phyloP scores from a whole-genome alignment of 30 jellyfish, hydroid and myxozoan species.

The Mastigias papua region DNA sequence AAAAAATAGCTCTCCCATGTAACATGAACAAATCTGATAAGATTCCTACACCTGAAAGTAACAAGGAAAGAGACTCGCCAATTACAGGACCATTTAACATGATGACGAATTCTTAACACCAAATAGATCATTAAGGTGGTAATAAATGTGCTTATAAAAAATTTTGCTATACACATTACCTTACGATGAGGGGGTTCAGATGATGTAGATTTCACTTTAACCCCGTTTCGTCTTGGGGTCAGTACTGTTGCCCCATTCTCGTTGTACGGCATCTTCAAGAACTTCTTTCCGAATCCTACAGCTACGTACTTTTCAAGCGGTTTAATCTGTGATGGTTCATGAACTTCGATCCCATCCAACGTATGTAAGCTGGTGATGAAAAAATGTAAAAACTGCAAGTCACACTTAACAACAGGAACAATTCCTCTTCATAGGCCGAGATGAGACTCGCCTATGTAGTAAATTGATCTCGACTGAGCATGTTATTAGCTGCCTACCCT shows the following conservation, averaged over 20 bases:
- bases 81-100: no score
- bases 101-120: no score
- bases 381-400: background rate
- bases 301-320: slow-evolving; percentile 81
- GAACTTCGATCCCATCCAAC: slow-evolving; percentile 73
- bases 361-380: slow-evolving; percentile 65
- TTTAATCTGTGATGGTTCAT: slow-evolving; percentile 65
- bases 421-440: background rate
- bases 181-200: slow-evolving; percentile 71
- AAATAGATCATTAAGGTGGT: no score
- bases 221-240: slow-evolving; percentile 82
- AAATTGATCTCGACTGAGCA: no score
- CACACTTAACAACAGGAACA: background rate
- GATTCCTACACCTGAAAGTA: no score
- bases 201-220: slow-evolving; percentile 46
- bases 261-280: slow-evolving; percentile 69
- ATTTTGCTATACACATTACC: slow-evolving; percentile 28
- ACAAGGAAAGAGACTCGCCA: no score
- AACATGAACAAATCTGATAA: no score
- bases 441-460: no score
- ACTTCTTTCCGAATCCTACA: slow-evolving; percentile 83
- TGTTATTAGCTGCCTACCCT: no score
- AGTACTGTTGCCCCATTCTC: slow-evolving; percentile 60
- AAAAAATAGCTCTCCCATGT: no score
- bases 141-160: no score